Conservation (phyloP, 2,888 invertebrate genomes). For the Sylvicola fuscatus region DNA sequence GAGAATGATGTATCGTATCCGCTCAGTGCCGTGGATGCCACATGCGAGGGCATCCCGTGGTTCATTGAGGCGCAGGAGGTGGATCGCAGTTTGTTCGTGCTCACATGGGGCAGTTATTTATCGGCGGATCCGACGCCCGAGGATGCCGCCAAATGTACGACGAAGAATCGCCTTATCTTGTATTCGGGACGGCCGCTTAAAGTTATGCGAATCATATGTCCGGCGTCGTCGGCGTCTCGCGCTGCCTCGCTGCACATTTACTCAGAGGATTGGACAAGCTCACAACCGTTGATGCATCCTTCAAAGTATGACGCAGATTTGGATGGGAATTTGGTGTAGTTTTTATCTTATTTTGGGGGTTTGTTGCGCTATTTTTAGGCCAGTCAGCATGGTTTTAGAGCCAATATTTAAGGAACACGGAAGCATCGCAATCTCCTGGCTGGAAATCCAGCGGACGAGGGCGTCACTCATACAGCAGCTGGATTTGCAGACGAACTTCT, state of each 20-base stretch:
- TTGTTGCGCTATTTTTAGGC: slow-evolving; percentile 24
- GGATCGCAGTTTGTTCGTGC: slow-evolving; percentile 58
- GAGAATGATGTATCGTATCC: slow-evolving; percentile 43
- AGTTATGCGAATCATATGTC: slow-evolving; percentile 44
- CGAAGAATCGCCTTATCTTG: slow-evolving; percentile 56
- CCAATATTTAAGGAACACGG: slow-evolving; percentile 54
- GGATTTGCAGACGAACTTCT: slow-evolving; percentile 22
- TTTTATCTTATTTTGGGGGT: slow-evolving; percentile 9
- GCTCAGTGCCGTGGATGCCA: slow-evolving; percentile 30
- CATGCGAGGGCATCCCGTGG: slow-evolving; percentile 39
- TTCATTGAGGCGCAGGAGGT: slow-evolving; percentile 56
- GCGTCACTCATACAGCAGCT: slow-evolving; percentile 38
- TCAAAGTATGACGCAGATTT: slow-evolving; percentile 19
- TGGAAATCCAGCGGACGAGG: slow-evolving; percentile 45
- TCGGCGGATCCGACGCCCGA: slow-evolving; percentile 36
- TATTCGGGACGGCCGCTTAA: slow-evolving; percentile 48
- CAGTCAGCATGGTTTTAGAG: slow-evolving; percentile 41
- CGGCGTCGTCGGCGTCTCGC: slow-evolving; percentile 41
- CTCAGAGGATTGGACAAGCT: slow-evolving; percentile 51
- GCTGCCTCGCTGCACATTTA: slow-evolving; percentile 55
- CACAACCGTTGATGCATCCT: slow-evolving; percentile 17
- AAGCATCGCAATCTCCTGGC: slow-evolving; percentile 55
- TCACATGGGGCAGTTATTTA: slow-evolving; percentile 65
- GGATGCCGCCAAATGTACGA: slow-evolving; percentile 48
- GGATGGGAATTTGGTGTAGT: background rate